These are phyloP conservation scores for Myotis vivesi DNA, from an alignment of 2,797 vertebrate species.

Conservation along the genomic window DNA sequence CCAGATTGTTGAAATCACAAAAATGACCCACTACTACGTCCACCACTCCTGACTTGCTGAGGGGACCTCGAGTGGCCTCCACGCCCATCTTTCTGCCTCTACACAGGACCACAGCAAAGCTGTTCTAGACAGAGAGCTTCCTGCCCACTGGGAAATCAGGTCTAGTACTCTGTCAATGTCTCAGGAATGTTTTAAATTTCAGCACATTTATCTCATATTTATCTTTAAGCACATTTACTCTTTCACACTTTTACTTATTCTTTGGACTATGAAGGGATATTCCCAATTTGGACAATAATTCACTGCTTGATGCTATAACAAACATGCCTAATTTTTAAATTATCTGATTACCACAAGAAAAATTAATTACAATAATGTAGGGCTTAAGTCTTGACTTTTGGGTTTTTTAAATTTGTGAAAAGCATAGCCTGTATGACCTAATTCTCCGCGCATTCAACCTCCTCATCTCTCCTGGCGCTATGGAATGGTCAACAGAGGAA, in stretches of 20 bases:
- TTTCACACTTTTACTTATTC: not conserved
- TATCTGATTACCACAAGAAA: not conserved
- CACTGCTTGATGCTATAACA: not conserved
- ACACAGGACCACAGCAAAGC: not conserved
- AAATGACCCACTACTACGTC: not conserved
- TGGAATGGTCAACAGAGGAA: not conserved
- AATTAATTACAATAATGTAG: not conserved
- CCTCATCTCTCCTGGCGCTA: not conserved
- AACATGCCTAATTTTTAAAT: slow-evolving; percentile 4
- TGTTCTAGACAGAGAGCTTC: not conserved
- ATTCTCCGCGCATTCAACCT: not conserved
- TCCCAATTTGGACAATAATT: slow-evolving; percentile 35
- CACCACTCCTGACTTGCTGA: not conserved
- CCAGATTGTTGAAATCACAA: not conserved
- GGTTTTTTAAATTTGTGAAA: not conserved
- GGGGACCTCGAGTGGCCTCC: not conserved
- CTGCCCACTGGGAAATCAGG: not conserved
- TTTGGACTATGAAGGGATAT: not conserved
- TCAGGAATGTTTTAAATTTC: not conserved
- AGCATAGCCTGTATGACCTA: not conserved
- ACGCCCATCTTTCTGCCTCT: not conserved
- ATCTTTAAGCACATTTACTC: not conserved
- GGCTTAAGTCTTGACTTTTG: not conserved
- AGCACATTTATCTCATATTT: not conserved
- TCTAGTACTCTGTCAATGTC: not conserved